A percentile compares a stretch with the other conserved stretches of the same genome.
phyloP scores from a whole-genome alignment of 2,113 vertebrate genomes.

The Balaenoptera acutorostrata region DNA sequence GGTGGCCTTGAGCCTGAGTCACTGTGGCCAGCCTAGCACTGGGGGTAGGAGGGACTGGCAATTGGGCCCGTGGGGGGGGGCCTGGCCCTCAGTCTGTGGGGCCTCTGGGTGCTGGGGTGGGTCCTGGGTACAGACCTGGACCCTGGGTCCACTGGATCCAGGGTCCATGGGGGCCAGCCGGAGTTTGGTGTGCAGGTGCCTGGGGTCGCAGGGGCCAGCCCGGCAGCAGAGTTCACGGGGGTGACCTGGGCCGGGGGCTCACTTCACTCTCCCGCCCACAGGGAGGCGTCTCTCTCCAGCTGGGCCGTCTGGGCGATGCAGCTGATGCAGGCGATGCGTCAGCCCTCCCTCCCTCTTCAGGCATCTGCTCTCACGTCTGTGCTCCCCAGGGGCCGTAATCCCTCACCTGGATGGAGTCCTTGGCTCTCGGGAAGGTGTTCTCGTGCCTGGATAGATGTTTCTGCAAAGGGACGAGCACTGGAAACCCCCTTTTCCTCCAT shows the following conservation, averaged over 20 bases:
- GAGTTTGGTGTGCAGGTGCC: too few relatives aligned
- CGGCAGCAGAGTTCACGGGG: not conserved
- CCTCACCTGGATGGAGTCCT: not conserved
- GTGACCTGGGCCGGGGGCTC: not conserved
- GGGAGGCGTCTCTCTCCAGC: not conserved
- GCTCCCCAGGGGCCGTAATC: not conserved
- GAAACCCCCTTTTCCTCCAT: not conserved
- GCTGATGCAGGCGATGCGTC: not conserved
- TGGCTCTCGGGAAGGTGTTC: not conserved
- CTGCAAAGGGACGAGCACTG: not conserved
- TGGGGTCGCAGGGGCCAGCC: not conserved
- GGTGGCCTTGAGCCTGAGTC: not conserved
- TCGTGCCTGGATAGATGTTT: fast-evolving
- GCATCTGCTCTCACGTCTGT: not conserved
- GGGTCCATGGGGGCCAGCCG: too few relatives aligned
- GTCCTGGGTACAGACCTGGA: not conserved
- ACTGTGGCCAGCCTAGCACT: too few relatives aligned
- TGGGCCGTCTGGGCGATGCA: fast-evolving
- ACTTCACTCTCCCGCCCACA: not conserved
- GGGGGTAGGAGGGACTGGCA: not conserved
- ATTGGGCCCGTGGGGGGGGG: not conserved
- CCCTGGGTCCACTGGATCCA: too few relatives aligned
- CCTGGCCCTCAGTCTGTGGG: not conserved
- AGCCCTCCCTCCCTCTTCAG: not conserved
- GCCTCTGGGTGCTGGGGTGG: not conserved